Evolutionary conservation across 2,113 vertebrate species (phyloP).

Genomic region (Neolamprologus longior): DNA sequence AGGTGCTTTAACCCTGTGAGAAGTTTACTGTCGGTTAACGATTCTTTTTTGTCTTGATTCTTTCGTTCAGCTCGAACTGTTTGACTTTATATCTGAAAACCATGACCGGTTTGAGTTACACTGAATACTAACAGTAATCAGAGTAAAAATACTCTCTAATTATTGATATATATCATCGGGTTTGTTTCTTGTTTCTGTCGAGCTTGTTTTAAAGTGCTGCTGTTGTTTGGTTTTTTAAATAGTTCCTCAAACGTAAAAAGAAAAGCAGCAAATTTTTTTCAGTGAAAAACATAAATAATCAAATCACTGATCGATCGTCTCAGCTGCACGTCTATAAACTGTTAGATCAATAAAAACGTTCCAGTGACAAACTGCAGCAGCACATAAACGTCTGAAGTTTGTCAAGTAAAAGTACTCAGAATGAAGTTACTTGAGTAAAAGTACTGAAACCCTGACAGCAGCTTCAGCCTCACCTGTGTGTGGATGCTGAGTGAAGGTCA

Average conservation of each 20-base stretch:
- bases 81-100: background rate
- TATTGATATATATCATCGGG: background rate
- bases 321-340: background rate
- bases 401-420: background rate
- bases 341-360: background rate
- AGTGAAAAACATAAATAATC: background rate
- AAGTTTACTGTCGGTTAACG: background rate
- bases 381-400: background rate
- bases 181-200: background rate
- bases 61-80: background rate
- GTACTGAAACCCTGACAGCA: background rate
- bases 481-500: accelerated
- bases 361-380: background rate
- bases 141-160: background rate
- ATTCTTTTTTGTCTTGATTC: background rate
- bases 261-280: background rate
- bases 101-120: background rate
- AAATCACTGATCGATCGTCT: background rate
- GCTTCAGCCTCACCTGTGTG: background rate
- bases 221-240: background rate
- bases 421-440: background rate
- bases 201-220: background rate
- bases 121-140: background rate
- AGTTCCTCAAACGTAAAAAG: background rate
- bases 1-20: background rate